These are phyloP conservation scores for Acromyrmex charruanus DNA, from an alignment of 1,140 invertebrate genomes.

Conservation along the genomic window DNA sequence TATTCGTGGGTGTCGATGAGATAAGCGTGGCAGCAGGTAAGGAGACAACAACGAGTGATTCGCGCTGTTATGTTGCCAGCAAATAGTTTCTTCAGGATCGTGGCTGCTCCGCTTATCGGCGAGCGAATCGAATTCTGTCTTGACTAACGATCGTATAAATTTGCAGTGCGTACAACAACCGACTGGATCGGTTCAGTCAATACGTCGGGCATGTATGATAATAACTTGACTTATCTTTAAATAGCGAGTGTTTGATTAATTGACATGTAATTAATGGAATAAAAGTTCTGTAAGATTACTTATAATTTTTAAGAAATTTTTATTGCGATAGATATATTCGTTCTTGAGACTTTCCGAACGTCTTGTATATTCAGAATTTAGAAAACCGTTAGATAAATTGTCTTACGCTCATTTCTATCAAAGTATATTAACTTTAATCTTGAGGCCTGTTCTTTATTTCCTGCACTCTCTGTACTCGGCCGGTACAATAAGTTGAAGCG, in stretches of 20 bases:
- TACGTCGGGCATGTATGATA: not conserved
- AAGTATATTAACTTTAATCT: no score
- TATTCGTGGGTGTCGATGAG: conserved; percentile 63
- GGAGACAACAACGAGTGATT: conserved; percentile 46
- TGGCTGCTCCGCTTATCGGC: conserved; percentile 53
- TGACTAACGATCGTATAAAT: conserved; percentile 68
- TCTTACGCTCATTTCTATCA: no score
- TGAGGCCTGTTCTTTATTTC: no score
- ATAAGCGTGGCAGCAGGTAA: conserved; percentile 53
- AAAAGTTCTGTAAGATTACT: not conserved
- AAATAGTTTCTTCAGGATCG: conserved; percentile 51
- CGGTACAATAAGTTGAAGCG: no score
- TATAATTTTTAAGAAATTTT: not conserved
- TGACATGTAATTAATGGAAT: not conserved
- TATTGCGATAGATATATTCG: not conserved
- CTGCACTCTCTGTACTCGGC: no score
- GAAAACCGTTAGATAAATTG: no score
- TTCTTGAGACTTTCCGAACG: not conserved
- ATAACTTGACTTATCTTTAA: not conserved
- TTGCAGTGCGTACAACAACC: conserved; percentile 33
- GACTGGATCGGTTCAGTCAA: conserved; percentile 58
- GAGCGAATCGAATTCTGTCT: conserved; percentile 55
- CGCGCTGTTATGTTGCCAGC: conserved; percentile 23
- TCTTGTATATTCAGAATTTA: not conserved
- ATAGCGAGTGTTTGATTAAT: not conserved